Evolutionary conservation across 2,888 invertebrate species (phyloP).

Genomic region (Phymatocera aterrima): DNA sequence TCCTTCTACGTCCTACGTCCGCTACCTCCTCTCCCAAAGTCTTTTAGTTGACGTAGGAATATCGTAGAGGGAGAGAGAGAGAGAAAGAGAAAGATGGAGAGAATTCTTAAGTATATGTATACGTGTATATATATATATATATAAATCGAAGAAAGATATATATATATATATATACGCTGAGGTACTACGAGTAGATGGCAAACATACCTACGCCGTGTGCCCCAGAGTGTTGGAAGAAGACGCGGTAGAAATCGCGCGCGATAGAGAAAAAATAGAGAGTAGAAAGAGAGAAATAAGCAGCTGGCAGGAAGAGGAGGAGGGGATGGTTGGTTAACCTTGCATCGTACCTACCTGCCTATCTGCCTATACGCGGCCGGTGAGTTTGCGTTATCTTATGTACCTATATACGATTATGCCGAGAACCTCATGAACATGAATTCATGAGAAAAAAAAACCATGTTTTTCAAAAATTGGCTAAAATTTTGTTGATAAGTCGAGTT

Average conservation of each 20-base stretch:
- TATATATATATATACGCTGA: no score
- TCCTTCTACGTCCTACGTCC: no score
- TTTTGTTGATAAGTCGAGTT: no score
- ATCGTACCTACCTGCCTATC: not conserved
- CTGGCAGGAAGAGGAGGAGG: slow-evolving; percentile 40
- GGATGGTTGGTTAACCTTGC: not conserved
- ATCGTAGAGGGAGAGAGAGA: slow-evolving; percentile 11
- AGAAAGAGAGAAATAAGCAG: slow-evolving; percentile 51
- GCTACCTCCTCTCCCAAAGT: not conserved
- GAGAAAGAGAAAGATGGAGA: slow-evolving; percentile 8
- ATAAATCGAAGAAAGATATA: slow-evolving; percentile 22
- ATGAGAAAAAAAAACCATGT: no score
- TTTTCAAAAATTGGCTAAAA: no score
- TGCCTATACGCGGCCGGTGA: no score
- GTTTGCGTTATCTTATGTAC: no score
- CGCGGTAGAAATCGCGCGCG: not conserved
- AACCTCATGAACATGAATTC: no score
- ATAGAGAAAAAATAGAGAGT: not conserved
- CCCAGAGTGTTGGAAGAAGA: no score
- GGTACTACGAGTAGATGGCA: no score
- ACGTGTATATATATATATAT: not conserved
- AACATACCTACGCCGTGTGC: no score
- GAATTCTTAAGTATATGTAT: not conserved
- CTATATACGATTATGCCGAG: no score
- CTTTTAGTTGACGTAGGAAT: not conserved